phyloP scores from a whole-genome alignment of 35 echinoderm and acorn worm species.

The Diadema setosum region DNA sequence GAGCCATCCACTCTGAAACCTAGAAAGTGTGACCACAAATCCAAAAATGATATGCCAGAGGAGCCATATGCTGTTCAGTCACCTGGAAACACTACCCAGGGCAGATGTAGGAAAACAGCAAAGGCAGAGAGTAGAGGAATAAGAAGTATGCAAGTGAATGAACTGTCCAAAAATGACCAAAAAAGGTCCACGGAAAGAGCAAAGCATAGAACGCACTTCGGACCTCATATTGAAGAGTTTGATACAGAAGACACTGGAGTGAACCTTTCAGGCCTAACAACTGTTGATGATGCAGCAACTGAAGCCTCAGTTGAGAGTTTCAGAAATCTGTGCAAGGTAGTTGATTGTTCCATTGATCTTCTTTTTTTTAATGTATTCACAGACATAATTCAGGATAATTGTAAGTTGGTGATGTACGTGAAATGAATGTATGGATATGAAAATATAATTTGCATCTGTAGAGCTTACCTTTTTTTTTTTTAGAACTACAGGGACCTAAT shows the following conservation, averaged over 20 bases:
- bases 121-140: neutral
- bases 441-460: neutral
- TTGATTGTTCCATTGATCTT: neutral
- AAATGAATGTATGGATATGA: neutral
- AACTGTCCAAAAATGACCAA: neutral
- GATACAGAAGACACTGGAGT: neutral
- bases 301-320: neutral
- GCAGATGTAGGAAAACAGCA: neutral
- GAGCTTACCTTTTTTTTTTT: neutral
- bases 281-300: neutral
- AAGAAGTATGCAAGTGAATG: neutral
- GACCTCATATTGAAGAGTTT: neutral
- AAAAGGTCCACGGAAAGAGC: neutral
- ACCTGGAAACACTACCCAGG: neutral
- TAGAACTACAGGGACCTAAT: neutral
- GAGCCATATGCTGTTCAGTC: neutral
- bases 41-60: neutral
- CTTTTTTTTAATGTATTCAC: neutral
- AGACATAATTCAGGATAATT: neutral
- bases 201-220: neutral
- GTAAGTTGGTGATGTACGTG: neutral
- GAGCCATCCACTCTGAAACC: neutral
- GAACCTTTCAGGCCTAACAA: neutral
- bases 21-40: neutral
- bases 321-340: neutral